Evolutionary conservation across 2,888 invertebrate species (phyloP), one percentile per base, ranked within the genome.

Genomic region (Sesia bembeciformis): DNA sequence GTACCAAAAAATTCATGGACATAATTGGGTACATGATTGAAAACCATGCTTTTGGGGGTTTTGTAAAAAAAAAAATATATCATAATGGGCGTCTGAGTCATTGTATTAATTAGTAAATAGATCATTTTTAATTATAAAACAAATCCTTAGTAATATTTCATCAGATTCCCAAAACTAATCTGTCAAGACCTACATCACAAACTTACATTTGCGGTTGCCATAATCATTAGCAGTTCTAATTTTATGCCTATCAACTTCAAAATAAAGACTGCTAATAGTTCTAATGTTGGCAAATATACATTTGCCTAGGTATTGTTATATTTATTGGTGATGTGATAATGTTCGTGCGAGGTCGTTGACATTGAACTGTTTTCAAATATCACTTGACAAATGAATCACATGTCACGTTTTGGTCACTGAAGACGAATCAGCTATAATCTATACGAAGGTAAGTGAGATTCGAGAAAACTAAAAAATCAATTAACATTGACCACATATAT

Each of bases 281-380:
- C 23, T 23, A 23, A 46, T 46, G 46, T 46, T 46, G 7, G n/a
- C 46, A 23, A 46, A 46, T 46, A n/a, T 46, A 46, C 7, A 46
- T 46, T 46, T 46, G 46, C 46, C 8, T 46, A 23, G 23, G 23
- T 23, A 23, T 23, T 23, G 23, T 23, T 23, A 23, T 23, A 23
- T 23, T 23, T 23, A 23, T 23, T 23, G 23, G n/a, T 46, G 46
- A 46, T 46, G 46, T 56, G 56, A 55, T 52, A 40, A 52, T 53
- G 53, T 56, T 52, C 40, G 8, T 54, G 55, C 46, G 58, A 56
- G 60, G 60, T 60, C 51, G 56, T 54, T 57, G 58, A 58, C 62
- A 62, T 58, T 61, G 62, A 58, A 61, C 59, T 51, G 55, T 57
- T 54, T 59, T 56, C 54, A 46, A 38, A 3, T 7, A 5, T 41